These are phyloP conservation scores for Heterodera carotae DNA, from an alignment of 1,140 invertebrate genomes.

Conservation along the genomic window DNA sequence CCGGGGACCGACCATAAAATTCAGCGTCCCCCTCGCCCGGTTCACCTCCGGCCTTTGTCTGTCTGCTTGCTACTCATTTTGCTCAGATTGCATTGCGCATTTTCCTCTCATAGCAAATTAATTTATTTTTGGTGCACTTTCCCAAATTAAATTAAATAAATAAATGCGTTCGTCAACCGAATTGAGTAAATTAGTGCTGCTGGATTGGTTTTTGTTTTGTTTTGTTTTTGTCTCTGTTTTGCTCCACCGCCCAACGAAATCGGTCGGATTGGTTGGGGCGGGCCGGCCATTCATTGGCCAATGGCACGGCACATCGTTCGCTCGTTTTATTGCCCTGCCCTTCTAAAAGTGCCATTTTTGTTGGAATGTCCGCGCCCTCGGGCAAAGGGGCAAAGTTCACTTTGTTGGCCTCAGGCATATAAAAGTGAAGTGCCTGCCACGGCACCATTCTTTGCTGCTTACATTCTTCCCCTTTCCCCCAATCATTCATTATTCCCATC, in stretches of 20 bases:
- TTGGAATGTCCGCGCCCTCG: background rate
- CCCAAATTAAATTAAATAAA: background rate
- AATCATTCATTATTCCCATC: too few relatives aligned
- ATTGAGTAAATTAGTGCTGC: background rate
- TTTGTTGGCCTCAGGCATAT: background rate
- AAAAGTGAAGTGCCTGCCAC: too few relatives aligned
- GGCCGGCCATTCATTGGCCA: background rate
- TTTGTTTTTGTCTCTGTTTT: too few relatives aligned
- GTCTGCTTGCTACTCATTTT: background rate
- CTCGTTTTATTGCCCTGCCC: background rate
- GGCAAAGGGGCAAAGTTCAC: background rate
- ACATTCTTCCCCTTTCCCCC: too few relatives aligned
- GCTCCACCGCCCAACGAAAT: background rate
- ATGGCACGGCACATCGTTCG: background rate
- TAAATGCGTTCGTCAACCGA: background rate
- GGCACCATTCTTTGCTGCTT: too few relatives aligned
- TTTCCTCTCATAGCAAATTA: background rate
- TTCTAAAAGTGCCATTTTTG: background rate
- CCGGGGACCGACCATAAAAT: too few relatives aligned
- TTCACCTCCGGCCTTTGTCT: background rate
- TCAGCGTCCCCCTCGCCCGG: too few relatives aligned
- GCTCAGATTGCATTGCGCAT: background rate
- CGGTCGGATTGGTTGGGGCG: background rate
- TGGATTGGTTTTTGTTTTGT: too few relatives aligned
- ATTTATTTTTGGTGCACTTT: background rate